These are phyloP conservation scores for Falco biarmicus DNA, from an alignment of 2,797 vertebrate species.

Conservation along the genomic window DNA sequence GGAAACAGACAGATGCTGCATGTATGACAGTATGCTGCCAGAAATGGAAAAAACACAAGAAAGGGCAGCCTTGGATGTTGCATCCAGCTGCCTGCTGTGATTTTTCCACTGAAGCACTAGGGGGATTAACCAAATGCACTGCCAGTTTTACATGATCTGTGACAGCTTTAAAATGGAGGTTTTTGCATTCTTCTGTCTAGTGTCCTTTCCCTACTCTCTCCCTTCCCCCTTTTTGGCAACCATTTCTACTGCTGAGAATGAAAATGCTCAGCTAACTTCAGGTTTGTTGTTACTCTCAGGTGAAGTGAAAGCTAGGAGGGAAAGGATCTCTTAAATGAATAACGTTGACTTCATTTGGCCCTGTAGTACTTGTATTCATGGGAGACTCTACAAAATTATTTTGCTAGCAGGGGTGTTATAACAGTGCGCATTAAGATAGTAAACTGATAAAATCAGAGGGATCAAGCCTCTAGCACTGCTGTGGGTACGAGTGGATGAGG, in stretches of 20 bases:
- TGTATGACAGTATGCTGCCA: not conserved
- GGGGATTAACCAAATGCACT: constrained; percentile 9
- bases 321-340: not conserved
- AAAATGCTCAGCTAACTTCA: not conserved
- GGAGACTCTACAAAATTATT: not conserved
- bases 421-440: not conserved
- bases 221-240: not conserved
- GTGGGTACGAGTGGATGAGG: not conserved
- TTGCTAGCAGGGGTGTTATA: not conserved
- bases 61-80: not conserved
- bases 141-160: constrained; percentile 16
- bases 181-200: not conserved
- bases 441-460: not conserved
- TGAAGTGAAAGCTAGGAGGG: not conserved
- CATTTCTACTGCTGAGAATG: not conserved
- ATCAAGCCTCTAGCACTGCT: not conserved
- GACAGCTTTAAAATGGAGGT: not conserved
- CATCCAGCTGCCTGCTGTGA: constrained; percentile 29
- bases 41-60: constrained; percentile 20
- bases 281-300: not conserved
- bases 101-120: constrained; percentile 34
- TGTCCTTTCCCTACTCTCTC: not conserved
- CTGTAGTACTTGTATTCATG: not conserved
- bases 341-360: not conserved
- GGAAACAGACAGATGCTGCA: not conserved